Evolutionary conservation across 37 sponge, comb jelly and placozoan species (phyloP).

Genomic region (Cliona cf. orientalis): DNA sequence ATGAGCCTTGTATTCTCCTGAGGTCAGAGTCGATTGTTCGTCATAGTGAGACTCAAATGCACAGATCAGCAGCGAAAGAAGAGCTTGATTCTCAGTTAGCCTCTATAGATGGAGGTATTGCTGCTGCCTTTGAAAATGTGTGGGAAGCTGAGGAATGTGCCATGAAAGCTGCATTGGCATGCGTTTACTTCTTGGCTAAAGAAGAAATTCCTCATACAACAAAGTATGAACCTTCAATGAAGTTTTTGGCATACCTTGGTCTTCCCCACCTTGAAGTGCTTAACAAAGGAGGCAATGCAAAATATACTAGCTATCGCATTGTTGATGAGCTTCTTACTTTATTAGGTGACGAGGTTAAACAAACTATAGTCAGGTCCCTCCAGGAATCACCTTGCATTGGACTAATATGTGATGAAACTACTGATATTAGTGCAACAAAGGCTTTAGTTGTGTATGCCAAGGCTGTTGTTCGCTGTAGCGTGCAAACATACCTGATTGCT

Average conservation of each 20-base stretch:
- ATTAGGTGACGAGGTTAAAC: conserved; percentile 5
- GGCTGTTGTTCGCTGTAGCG: background rate
- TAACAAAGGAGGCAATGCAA: conserved; percentile 45
- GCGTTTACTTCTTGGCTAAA: conserved; percentile 49
- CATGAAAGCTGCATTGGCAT: conserved; percentile 27
- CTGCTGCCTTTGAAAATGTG: conserved; percentile 19
- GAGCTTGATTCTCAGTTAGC: background rate
- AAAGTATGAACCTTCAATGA: conserved; percentile 29
- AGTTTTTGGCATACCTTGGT: conserved; percentile 23
- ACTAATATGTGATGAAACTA: conserved; percentile 34
- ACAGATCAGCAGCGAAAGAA: background rate
- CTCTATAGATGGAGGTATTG: conserved; percentile 6
- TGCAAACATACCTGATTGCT: background rate
- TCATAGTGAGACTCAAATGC: background rate
- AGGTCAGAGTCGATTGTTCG: background rate
- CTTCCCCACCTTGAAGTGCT: conserved; percentile 15
- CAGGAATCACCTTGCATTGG: background rate
- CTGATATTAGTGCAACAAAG: conserved; percentile 32
- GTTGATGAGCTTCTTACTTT: conserved; percentile 22
- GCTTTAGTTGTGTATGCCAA: conserved; percentile 33
- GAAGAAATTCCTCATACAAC: conserved; percentile 59
- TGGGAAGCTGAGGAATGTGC: conserved; percentile 18
- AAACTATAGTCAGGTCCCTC: background rate
- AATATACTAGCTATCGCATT: conserved; percentile 27
- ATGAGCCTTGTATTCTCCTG: background rate